These are phyloP conservation scores for Notechis scutatus DNA, from an alignment of 2,113 vertebrate genomes.

Conservation along the genomic window DNA sequence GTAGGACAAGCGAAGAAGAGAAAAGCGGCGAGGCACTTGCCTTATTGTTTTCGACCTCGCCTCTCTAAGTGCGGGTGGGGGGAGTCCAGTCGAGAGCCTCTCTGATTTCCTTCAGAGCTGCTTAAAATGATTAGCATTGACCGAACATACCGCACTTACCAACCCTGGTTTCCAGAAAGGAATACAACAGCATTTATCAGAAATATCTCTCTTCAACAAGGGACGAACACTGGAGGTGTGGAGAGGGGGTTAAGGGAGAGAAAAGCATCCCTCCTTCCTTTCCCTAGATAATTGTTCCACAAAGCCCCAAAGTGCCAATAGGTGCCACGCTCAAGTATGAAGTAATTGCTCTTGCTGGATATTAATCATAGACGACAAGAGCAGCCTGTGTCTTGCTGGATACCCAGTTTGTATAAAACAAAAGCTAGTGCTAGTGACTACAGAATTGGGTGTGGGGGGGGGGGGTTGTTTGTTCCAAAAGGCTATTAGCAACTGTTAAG, in stretches of 20 bases:
- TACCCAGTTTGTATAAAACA: not conserved
- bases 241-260: rapidly evolving
- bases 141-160: not conserved
- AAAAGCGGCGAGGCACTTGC: not conserved
- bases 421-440: not conserved
- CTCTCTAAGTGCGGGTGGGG: not conserved
- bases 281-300: not conserved
- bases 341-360: not conserved
- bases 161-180: not conserved
- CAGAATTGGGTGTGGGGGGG: not conserved
- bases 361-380: not conserved
- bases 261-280: not conserved
- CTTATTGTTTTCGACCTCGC: not conserved
- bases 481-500: not conserved
- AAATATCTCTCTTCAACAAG: not conserved
- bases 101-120: not conserved
- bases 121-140: not conserved
- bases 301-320: not conserved
- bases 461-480: not conserved
- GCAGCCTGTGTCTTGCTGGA: not conserved
- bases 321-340: not conserved
- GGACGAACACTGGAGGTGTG: not conserved
- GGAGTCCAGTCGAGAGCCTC: not conserved
- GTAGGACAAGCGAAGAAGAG: not conserved
- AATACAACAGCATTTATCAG: not conserved